Conservation (phyloP, 2,113 vertebrate species). For the Alexandromys fortis region DNA sequence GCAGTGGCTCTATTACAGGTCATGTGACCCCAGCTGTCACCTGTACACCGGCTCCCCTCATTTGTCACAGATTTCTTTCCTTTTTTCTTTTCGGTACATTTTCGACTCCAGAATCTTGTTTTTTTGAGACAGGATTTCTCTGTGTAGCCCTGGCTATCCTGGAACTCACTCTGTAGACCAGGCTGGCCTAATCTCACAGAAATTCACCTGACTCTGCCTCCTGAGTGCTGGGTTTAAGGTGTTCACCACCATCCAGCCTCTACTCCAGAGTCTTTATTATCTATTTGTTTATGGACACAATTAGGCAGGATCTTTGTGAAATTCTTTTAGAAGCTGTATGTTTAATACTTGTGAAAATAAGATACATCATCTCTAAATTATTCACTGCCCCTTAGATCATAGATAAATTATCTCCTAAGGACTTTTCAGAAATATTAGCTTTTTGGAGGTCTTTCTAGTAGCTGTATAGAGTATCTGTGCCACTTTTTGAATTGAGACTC, state of each 20-base stretch:
- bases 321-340: slow-evolving; percentile 52
- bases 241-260: background rate
- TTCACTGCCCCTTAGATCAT: slow-evolving; percentile 7
- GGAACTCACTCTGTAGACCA: background rate
- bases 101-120: too few relatives aligned
- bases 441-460: slow-evolving; percentile 19
- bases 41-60: too few relatives aligned
- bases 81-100: too few relatives aligned
- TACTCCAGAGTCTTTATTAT: slow-evolving; percentile 16
- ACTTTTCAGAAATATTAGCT: background rate
- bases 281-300: slow-evolving; percentile 47
- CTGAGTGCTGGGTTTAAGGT: background rate
- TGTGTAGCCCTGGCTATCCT: background rate
- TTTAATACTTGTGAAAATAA: background rate
- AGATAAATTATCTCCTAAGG: background rate
- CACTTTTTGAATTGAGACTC: slow-evolving; percentile 29
- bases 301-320: slow-evolving; percentile 18
- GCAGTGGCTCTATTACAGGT: too few relatives aligned
- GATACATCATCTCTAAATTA: slow-evolving; percentile 19
- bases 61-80: too few relatives aligned
- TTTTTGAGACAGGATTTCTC: too few relatives aligned
- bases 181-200: background rate
- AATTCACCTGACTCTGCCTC: background rate
- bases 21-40: too few relatives aligned
- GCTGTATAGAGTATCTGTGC: background rate